Base-by-base conservation (phyloP, 2,113 vertebrate genomes). In the Rhinogobius similis region DNA sequence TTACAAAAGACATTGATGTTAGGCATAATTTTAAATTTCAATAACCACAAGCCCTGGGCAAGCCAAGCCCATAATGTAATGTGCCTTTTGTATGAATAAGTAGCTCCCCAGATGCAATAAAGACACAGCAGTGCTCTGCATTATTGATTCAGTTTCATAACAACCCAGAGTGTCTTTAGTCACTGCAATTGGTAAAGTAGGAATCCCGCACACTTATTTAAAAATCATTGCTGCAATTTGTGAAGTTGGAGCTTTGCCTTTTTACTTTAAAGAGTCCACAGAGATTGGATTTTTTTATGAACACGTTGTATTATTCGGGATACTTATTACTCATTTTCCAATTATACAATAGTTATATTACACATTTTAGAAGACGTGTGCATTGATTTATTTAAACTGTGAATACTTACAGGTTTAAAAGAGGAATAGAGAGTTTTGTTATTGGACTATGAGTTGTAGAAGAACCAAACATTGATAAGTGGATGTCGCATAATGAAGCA, bases 301-400 rank as follows among this genome's bases (percentile, higher is more conserved):
- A 70, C 70, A 39, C 91, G 90, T 89, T 85, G 88, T 92, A 94
- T 88, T 93, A 93, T 91, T 94, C 93, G 91, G 93, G 78, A 29
- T 58, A 87, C 90, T 94, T 94, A 93, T 93, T 93, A 92, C 93
- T 95, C 93, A 95, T 95, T 95, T 95, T 90, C 95, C 95, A 94
- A 95, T 24, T 69, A 67, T 23, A 52, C 53, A 94, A 92, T 90
- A 85, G 72, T 86, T 91, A 59, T 58, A 29, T 77, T 50, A 48
- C 92, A 93, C 92, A 92, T 95, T 94, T 87, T 16, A 58, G 16
- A 18, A 9, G 6, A 26, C 18, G 23, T 58, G 55, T 27, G 14
- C 14, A 58, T 58, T 58, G 11, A 27, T 58, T 27, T 58, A 58
- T 27, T 58, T 29, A 58, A 29, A 58, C 24, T 29, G 16, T 29